phyloP scores from a whole-genome alignment of 1,140 invertebrate genomes.

The Ganaspis sp. region DNA sequence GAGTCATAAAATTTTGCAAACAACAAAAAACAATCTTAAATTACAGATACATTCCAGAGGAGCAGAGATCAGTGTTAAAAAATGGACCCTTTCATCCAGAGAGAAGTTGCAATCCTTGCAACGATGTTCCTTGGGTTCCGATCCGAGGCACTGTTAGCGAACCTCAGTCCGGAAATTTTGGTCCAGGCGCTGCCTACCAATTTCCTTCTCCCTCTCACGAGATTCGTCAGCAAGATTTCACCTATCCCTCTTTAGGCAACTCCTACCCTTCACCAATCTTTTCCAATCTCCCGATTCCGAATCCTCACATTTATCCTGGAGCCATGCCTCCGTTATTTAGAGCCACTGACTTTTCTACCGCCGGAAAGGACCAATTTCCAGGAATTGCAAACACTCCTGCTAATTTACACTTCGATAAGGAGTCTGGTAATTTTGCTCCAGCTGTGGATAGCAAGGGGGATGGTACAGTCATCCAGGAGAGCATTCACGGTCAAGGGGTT shows the following conservation, averaged over 20 bases:
- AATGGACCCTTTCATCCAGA: conserved; percentile 41
- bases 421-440: background rate
- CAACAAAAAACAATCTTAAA: background rate
- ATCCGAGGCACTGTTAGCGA: conserved; percentile 66
- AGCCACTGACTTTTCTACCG: background rate
- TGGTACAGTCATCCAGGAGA: too few relatives aligned
- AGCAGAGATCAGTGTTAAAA: background rate
- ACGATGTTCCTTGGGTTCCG: conserved; percentile 87
- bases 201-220: conserved; percentile 37
- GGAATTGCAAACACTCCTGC: too few relatives aligned
- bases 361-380: background rate
- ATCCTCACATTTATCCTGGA: conserved; percentile 56
- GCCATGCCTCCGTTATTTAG: conserved; percentile 62
- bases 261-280: conserved; percentile 24
- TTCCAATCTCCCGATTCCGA: conserved; percentile 37
- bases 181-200: background rate
- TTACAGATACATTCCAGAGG: background rate
- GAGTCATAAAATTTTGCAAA: background rate
- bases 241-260: background rate
- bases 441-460: background rate
- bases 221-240: conserved; percentile 35
- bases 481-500: too few relatives aligned
- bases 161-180: background rate
- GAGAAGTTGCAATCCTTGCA: conserved; percentile 83
- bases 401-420: too few relatives aligned